Conservation (phyloP, 2,113 vertebrate genomes). For the Gracilinanus agilis region DNA sequence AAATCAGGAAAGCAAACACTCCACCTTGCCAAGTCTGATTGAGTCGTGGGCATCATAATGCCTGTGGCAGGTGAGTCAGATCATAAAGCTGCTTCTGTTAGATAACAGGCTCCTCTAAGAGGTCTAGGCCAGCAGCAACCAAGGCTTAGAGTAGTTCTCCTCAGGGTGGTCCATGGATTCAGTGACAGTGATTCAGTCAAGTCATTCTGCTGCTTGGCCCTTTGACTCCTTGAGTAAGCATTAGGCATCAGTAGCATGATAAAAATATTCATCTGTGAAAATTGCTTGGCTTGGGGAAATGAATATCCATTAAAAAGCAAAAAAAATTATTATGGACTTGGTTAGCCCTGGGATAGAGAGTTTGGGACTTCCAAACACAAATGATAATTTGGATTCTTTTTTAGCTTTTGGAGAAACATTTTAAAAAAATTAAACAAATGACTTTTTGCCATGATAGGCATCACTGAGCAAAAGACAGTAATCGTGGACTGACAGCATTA, state of each 20-base stretch:
- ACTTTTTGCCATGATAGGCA: background rate
- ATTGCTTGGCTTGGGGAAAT: slow-evolving; percentile 5
- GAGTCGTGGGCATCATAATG: slow-evolving; percentile 12
- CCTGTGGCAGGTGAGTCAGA: slow-evolving; percentile 34
- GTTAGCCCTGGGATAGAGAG: background rate
- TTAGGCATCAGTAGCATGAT: slow-evolving; percentile 22
- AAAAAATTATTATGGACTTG: slow-evolving; percentile 28
- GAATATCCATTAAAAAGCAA: slow-evolving; percentile 22
- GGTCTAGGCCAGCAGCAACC: background rate
- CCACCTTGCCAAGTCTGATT: slow-evolving; percentile 18
- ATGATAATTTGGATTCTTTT: slow-evolving; percentile 2
- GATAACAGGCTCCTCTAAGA: background rate
- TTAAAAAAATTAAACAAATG: background rate
- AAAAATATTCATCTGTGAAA: slow-evolving; percentile 2
- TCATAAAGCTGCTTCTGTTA: slow-evolving; percentile 40
- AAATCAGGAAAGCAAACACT: slow-evolving; percentile 50
- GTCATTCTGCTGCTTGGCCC: slow-evolving; percentile 14
- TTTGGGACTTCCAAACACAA: slow-evolving; percentile 47
- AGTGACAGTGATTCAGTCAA: slow-evolving; percentile 9
- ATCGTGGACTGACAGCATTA: background rate
- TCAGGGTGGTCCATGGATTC: background rate
- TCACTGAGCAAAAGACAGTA: too few relatives aligned
- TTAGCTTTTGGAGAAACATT: slow-evolving; percentile 24
- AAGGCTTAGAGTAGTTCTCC: background rate
- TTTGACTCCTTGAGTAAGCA: background rate